Base-by-base conservation (phyloP, 2,797 vertebrate genomes). In the Phylloscopus collybita region DNA sequence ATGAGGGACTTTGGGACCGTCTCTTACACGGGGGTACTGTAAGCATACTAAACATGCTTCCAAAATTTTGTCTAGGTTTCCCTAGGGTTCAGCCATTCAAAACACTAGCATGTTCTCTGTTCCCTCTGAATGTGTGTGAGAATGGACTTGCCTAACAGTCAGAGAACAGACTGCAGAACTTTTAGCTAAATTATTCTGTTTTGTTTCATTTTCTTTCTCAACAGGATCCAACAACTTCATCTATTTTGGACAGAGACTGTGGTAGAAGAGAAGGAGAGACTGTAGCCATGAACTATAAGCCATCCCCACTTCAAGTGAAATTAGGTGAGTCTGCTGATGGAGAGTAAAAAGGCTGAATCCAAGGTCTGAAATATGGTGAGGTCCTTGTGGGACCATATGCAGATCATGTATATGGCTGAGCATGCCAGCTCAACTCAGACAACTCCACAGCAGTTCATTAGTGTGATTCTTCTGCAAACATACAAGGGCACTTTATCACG, bases 271-370 rank as follows among this genome's bases (percentile, higher is more conserved):
- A 99, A 97, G 98, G 98, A 64, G 99, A 99, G 97, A 98, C 98
- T n/a, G 98, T 99, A 97, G 97, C 98, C 96, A 98, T 99, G 97
- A 99, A 99, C 98, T 99, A 99, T 98, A 99, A 99, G 97, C 98
- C 99, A 29, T 99, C 99, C 50, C 98, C 98, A 5, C 98, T 99
- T 88, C 99, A 99, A 96, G 99, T 99, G 95, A 99, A 99, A 97
- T 98, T 99, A 98, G 99, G 99, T 99, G 98, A 98, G 98, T 97
- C 80, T 97, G 70, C 4, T 69, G 34, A 16, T 49, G 49, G 34
- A 78, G 64, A 47, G 15, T 60, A 51, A 74, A 71, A 86, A 88
- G 34, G 9, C 34, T 84, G 49, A 73, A 78, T 61, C 34, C 17
- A 57, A 47, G 26, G 57, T 80, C 32, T 74, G 69, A 76, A 75